Conservation (phyloP, 1,140 invertebrate genomes). For the Antheraea mylitta region DNA sequence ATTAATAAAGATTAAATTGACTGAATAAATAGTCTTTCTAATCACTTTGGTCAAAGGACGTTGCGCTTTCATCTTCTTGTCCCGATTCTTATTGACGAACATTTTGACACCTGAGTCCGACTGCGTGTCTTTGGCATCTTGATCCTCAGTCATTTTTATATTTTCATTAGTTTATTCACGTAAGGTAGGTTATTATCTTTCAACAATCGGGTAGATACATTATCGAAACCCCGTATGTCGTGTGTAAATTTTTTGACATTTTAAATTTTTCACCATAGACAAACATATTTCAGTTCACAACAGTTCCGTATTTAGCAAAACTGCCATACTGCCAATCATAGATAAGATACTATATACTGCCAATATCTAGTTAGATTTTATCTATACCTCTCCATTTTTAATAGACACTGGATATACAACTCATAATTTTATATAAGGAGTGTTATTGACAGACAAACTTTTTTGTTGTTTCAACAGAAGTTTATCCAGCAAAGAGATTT, state of each 20-base stretch:
- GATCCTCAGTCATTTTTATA: conserved; percentile 71
- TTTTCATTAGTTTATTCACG: conserved; percentile 29
- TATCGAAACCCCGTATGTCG: conserved; percentile 45
- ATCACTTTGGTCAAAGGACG: conserved; percentile 68
- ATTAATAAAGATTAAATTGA: background rate
- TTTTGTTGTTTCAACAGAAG: too few species aligned
- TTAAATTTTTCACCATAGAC: conserved; percentile 2
- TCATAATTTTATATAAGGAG: too few species aligned
- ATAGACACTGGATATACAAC: too few species aligned
- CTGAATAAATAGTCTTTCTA: conserved; percentile 14
- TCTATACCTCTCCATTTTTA: too few species aligned
- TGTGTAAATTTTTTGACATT: conserved; percentile 36
- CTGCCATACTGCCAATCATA: too few species aligned
- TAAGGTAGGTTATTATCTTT: conserved; percentile 18
- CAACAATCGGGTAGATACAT: conserved; percentile 26
- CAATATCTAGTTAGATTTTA: too few species aligned
- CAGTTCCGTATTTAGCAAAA: too few species aligned
- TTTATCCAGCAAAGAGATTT: too few species aligned
- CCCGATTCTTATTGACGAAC: conserved; percentile 64
- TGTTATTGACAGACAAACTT: too few species aligned
- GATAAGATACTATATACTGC: too few species aligned
- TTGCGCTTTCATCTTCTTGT: conserved; percentile 67
- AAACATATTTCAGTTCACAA: background rate
- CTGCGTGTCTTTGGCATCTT: conserved; percentile 71
- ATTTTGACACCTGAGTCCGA: conserved; percentile 68